Evolutionary conservation across 2,113 vertebrate species (phyloP).

Genomic region (Lipophrys pholis): DNA sequence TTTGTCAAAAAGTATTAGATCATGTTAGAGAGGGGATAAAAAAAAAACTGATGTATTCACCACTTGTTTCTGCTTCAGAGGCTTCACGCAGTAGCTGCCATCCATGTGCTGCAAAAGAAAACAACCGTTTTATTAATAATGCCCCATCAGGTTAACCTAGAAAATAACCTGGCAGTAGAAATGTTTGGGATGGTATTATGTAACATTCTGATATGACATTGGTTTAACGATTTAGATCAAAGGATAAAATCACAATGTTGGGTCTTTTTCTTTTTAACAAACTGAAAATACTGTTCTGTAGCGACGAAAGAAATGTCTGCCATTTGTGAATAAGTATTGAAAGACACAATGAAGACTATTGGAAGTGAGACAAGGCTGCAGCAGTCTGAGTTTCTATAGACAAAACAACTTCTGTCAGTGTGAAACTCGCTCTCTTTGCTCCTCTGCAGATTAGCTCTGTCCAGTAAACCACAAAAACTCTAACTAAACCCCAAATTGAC

Average conservation of each 20-base stretch:
- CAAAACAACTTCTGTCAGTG: no score
- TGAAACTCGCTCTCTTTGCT: no score
- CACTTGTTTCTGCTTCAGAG: conserved; percentile 99
- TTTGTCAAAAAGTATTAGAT: conserved; percentile 22
- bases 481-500: no score
- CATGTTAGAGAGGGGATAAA: conserved; percentile 30
- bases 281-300: no score
- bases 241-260: background rate
- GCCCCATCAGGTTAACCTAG: background rate
- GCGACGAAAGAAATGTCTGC: no score
- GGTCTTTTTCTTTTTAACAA: no score
- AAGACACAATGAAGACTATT: no score
- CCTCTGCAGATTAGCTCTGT: no score
- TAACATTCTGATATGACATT: background rate
- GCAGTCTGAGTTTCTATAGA: no score
- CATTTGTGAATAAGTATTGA: no score
- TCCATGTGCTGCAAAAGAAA: conserved; percentile 89
- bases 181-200: background rate
- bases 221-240: background rate
- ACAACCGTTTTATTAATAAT: background rate
- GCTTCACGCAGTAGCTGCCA: conserved; percentile 96
- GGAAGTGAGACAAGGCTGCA: no score
- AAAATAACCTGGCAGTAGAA: background rate
- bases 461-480: no score
- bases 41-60: conserved; percentile 79